Percentiles rank a stretch among this genome's conserved stretches.
These are phyloP conservation scores for Pandemis heparana DNA, from an alignment of 2,888 invertebrate genomes.

Conservation along the genomic window DNA sequence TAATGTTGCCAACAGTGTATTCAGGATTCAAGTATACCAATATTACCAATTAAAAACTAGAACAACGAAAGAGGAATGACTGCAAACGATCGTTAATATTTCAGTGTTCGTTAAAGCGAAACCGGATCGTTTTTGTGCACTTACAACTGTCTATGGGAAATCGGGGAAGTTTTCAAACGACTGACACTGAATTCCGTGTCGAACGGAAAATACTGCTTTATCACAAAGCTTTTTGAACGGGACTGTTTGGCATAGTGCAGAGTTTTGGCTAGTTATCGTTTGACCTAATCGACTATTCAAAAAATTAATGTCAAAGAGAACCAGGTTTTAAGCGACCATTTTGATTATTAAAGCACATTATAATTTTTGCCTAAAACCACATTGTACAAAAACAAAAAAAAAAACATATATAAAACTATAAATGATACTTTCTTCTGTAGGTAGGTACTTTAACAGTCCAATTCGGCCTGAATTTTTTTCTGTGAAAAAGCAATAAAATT, in stretches of 20 bases:
- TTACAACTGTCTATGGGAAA: slow-evolving; percentile 12
- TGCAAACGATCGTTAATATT: neutral
- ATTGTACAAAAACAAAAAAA: no score
- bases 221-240: neutral
- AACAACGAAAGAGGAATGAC: neutral
- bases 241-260: neutral
- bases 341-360: no score
- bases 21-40: neutral
- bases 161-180: slow-evolving; percentile 2
- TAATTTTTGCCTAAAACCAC: no score
- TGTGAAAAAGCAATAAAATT: neutral
- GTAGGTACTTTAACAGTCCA: no score
- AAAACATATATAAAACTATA: no score
- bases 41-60: neutral
- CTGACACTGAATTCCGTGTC: neutral
- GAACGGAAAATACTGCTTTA: neutral
- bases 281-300: no score
- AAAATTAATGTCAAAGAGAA: no score
- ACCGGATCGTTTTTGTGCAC: neutral
- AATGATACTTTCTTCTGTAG: no score
- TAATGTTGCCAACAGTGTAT: neutral
- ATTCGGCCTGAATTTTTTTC: neutral
- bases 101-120: slow-evolving; percentile 9
- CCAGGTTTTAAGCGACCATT: no score
- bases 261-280: no score